Base-by-base conservation (phyloP, 53 echinoderm and acorn worm genomes). In the Luidia sarsii region DNA sequence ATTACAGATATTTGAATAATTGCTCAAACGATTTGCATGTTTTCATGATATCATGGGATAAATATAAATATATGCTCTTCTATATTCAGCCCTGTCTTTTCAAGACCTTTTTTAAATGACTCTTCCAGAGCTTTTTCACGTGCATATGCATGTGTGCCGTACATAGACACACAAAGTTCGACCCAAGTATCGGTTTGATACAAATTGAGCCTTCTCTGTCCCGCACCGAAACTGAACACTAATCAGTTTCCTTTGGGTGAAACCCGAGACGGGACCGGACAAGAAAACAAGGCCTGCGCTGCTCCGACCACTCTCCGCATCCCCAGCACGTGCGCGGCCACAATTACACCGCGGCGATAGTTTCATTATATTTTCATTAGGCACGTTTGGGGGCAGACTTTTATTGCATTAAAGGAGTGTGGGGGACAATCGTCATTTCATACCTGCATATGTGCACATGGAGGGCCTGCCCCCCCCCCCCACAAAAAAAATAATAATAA, bases 301-400 rank as follows among this genome's bases (percentile, higher is more conserved):
- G 18, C 35, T 65, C 20, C 29, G 43, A 33, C 63, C 70, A 19
- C 5, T 37, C 72, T 13, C 13, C 21, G 71, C 54, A 31, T 32
- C 4, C 24, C 18, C n/a, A n/a, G 13, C 4, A 21, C 55, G 10
- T 34, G 33, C 33, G 34, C 8, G 8, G 20, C 23, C 20, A 52
- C 25, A 22, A 71, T 71, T 71, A 54, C 55, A 71, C 57, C 6
- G 23, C 25, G 22, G 20, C 38, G 55, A 56, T 37, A 72, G 72
- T 72, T 72, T 72, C 57, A 72, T 72, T 72, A 72, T 72, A 56
- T 72, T 56, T 72, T 72, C 72, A 72, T 72, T 72, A 72, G 56
- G 72, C 72, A 72, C 72, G 72, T 56, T 72, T 9, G 20, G 57
- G n/a, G 53, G 71, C 71, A 71, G 21, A 56, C 38, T 56, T 72